phyloP scores from a whole-genome alignment of 2,888 invertebrate species.

The Exephanes ischioxanthus region DNA sequence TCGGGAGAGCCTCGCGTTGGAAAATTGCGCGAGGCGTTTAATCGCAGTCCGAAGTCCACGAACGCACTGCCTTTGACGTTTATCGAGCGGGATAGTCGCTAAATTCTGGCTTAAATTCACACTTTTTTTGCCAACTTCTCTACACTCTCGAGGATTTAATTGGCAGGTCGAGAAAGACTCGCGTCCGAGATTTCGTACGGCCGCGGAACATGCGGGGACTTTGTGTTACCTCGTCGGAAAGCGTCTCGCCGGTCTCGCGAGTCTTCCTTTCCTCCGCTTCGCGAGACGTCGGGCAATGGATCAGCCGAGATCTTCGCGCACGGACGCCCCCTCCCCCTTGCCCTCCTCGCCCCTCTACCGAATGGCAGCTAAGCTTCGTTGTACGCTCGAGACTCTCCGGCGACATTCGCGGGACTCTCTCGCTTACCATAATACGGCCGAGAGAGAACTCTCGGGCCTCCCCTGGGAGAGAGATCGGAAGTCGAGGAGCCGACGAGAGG shows the following conservation, averaged over 20 bases:
- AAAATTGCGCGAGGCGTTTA: constrained; percentile 29
- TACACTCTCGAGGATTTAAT: constrained; percentile 41
- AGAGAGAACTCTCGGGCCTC: constrained; percentile 7
- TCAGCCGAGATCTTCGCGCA: constrained; percentile 43
- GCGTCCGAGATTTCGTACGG: constrained; percentile 1
- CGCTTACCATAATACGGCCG: constrained; percentile 32
- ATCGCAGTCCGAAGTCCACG: not conserved
- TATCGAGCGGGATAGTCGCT: not conserved
- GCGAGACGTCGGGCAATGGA: constrained; percentile 49
- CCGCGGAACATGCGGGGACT: constrained; percentile 12
- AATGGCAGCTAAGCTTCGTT: constrained; percentile 38
- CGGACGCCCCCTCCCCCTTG: constrained; percentile 17
- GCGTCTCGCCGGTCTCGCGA: constrained; percentile 34
- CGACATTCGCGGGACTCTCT: constrained; percentile 29
- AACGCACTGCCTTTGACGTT: constrained; percentile 32
- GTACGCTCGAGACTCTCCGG: constrained; percentile 12
- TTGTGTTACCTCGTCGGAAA: constrained; percentile 30
- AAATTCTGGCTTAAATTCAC: no score
- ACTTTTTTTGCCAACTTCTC: not conserved
- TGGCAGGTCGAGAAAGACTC: constrained; percentile 57
- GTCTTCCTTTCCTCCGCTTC: constrained; percentile 32
- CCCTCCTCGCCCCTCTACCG: constrained; percentile 12
- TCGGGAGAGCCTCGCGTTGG: not conserved
- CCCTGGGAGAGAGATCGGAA: constrained; percentile 44
- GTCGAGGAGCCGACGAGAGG: not conserved